A percentile compares a stretch with the other conserved stretches of the same genome.
Conservation (phyloP, 2,888 invertebrate genomes). For the Chironomus tentans region DNA sequence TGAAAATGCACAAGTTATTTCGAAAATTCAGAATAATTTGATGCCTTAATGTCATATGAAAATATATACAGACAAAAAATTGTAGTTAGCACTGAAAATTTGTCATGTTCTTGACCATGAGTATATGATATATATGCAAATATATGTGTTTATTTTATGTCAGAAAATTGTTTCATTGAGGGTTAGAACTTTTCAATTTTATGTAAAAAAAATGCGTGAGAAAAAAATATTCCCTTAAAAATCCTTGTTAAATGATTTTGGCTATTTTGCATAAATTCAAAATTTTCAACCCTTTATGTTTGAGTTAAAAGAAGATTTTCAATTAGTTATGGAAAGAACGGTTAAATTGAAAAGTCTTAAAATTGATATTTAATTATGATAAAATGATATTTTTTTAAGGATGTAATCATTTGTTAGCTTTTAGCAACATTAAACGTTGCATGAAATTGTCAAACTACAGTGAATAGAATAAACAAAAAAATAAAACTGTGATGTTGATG, state of each 20-base stretch:
- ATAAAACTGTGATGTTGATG: neutral
- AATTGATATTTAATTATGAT: constrained; percentile 7
- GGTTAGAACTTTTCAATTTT: neutral
- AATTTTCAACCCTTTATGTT: too few species aligned
- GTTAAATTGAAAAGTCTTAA: too few species aligned
- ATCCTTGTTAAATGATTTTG: too few species aligned
- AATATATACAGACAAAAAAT: too few species aligned
- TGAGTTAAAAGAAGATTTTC: too few species aligned
- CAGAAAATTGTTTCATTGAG: neutral
- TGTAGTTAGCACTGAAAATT: neutral
- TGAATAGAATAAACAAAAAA: neutral
- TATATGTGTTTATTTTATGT: too few species aligned
- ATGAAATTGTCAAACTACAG: neutral
- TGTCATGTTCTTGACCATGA: constrained; percentile 2
- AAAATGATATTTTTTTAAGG: neutral
- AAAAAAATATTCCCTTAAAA: neutral
- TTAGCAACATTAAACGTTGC: neutral
- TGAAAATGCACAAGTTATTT: too few species aligned
- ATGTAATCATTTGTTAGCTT: neutral
- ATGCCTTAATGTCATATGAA: too few species aligned
- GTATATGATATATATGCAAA: too few species aligned
- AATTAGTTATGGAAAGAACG: too few species aligned
- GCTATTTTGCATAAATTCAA: too few species aligned
- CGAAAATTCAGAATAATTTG: too few species aligned
- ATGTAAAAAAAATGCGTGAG: neutral